Evolutionary conservation across 2,888 invertebrate species (phyloP).

Genomic region (Rosalia funebris): DNA sequence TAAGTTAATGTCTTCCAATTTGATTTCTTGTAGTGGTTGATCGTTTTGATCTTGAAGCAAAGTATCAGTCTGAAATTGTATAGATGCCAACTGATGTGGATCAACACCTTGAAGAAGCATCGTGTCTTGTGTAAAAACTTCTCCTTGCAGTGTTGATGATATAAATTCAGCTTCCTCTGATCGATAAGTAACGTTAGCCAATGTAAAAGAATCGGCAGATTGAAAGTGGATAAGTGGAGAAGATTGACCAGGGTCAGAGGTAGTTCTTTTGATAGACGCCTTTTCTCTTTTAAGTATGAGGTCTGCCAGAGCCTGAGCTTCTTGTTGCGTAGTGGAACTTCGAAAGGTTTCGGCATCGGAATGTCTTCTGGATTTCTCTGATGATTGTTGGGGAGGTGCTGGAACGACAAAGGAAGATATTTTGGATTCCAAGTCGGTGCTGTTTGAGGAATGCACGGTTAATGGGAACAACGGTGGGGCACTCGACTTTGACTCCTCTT

Average conservation of each 20-base stretch:
- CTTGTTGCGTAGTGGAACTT: constrained; percentile 68
- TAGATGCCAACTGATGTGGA: constrained; percentile 68
- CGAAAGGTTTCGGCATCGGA: constrained; percentile 66
- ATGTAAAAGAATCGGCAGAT: constrained; percentile 71
- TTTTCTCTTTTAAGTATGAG: constrained; percentile 78
- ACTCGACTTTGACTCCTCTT: constrained; percentile 57
- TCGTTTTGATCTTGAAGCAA: constrained; percentile 72
- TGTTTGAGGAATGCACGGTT: constrained; percentile 62
- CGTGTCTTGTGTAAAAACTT: constrained; percentile 79
- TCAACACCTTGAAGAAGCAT: constrained; percentile 75
- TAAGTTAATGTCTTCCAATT: constrained; percentile 72
- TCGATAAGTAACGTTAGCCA: constrained; percentile 72
- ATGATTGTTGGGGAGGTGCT: constrained; percentile 65
- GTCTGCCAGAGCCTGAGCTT: constrained; percentile 83
- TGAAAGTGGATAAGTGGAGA: constrained; percentile 70
- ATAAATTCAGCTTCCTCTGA: constrained; percentile 72
- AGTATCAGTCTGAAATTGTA: constrained; percentile 63
- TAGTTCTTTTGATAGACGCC: constrained; percentile 77
- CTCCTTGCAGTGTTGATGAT: constrained; percentile 77
- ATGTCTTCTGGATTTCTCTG: constrained; percentile 62
- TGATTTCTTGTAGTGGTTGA: constrained; percentile 73
- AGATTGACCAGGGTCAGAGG: constrained; percentile 74
- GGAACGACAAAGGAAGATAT: constrained; percentile 69
- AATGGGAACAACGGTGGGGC: constrained; percentile 63
- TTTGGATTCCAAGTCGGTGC: constrained; percentile 59